Base-by-base conservation (phyloP, 2,888 invertebrate species). In the Heteromurus nitidus region DNA sequence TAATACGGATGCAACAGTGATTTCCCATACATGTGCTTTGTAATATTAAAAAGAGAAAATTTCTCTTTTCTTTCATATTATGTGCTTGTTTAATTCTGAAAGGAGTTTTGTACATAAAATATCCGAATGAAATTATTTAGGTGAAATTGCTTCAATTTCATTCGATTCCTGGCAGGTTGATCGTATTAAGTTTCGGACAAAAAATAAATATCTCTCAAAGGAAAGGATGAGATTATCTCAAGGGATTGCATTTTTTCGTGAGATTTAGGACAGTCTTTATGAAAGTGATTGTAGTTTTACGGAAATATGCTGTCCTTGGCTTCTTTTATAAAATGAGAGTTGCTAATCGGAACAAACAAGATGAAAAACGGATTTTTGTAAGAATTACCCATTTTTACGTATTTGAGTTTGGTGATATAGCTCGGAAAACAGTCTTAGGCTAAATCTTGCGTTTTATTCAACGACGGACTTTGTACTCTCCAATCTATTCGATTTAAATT, bases 241-340 rank as follows among this genome's bases (percentile, higher is more conserved):
- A 36, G 69, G 36, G 24, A 72, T 47, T 60, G 62, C 30, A 72
- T 47, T 22, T 50, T n/a, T 18, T 62, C 47, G n/a, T 20, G 20
- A 24, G 72, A 72, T 70, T 72, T 62, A 11, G 72, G 72, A 62
- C 72, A 72, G 47, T 72, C 62, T 72, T 60, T 69, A 53, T 55
- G 9, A 58, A 26, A 58, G 28, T 30, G 62, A n/a, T 62, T 9
- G 22, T 62, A 9, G n/a, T n/a, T n/a, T n/a, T n/a, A n/a, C n/a
- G n/a, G n/a, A n/a, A n/a, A n/a, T n/a, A n/a, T n/a, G n/a, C n/a
- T n/a, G n/a, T n/a, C n/a, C n/a, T n/a, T n/a, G n/a, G n/a, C n/a
- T n/a, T n/a, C n/a, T n/a, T n/a, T n/a, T n/a, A n/a, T n/a, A n/a
- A n/a, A n/a, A n/a, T n/a, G n/a, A n/a, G n/a, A n/a, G n/a, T n/a